These are phyloP conservation scores for Artemia sp. DNA, from an alignment of 2,888 invertebrate genomes.

Conservation along the genomic window DNA sequence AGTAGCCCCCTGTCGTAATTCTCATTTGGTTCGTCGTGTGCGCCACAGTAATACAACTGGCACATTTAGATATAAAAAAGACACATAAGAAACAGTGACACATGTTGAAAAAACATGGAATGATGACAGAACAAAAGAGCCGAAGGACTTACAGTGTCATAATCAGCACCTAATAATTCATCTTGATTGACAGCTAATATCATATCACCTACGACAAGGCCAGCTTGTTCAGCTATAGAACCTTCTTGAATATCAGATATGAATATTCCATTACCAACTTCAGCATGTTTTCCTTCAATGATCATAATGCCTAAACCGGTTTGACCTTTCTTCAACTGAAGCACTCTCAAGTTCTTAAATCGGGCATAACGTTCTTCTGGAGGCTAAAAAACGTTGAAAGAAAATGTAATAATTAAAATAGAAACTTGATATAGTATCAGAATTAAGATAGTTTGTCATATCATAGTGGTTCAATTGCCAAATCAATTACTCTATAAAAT, in stretches of 20 bases:
- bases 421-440: too few relatives aligned
- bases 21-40: too few relatives aligned
- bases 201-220: constrained; percentile 92
- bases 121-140: background rate
- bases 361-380: constrained; percentile 50
- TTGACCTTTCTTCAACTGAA: constrained; percentile 66
- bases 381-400: constrained; percentile 36
- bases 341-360: constrained; percentile 59
- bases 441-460: too few relatives aligned
- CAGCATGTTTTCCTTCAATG: constrained; percentile 79
- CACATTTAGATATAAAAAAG: too few relatives aligned
- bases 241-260: constrained; percentile 81
- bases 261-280: constrained; percentile 79
- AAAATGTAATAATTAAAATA: too few relatives aligned
- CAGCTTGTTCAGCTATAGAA: constrained; percentile 74
- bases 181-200: constrained; percentile 88
- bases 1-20: too few relatives aligned
- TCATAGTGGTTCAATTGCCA: too few relatives aligned
- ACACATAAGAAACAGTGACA: too few relatives aligned
- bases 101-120: too few relatives aligned
- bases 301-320: constrained; percentile 83
- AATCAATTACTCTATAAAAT: too few relatives aligned
- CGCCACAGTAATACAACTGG: too few relatives aligned
- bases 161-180: constrained; percentile 64
- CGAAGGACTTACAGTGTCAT: constrained; percentile 51